Base-by-base conservation (phyloP, 2,888 invertebrate species). In the Brachyopa scutellaris region DNA sequence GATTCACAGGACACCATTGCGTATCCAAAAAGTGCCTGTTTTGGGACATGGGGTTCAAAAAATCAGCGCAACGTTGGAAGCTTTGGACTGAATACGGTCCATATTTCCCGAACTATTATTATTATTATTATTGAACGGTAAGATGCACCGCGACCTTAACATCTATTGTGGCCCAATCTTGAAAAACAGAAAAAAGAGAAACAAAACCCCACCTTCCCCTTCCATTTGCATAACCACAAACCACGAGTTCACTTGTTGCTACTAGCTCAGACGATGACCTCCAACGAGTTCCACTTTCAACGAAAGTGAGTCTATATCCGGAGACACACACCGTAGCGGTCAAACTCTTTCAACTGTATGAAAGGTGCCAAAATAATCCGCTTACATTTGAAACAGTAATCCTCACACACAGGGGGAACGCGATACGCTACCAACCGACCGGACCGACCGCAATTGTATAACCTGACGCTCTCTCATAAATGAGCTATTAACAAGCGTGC, bases 291-390 rank as follows among this genome's bases (percentile, higher is more conserved):
- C n/a, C 15, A 29, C 53, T 42, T 42, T 9, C 31, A 53, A 38
- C 49, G 19, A 36, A 36, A 29, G 19, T 49, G 40, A 40, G 26
- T 33, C 42, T 3, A 31, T 21, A 51, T 38, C 26, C 53, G 29
- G 33, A 13, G 4, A 31, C 26, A 29, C 57, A 57, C 49, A 17
- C 7, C 5, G 7, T 9, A 7, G 29, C 61, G 53, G 17, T 31
- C 40, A 55, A 67, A 77, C 38, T 51, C 69, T 55, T 64, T 61
- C 55, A 64, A 70, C 70, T 9, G 23, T 42, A 36, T 62, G n/a
- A 51, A 76, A 82, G 76, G 76, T 82, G 80, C 80, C 76, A 76
- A 82, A 69, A 82, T 82, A 82, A 82, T 82, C 80, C 80, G 80
- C 69, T 82, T 82, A 82, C 57, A 36, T 64, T 66, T 49, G 40